Percentiles rank a stretch among this genome's conserved stretches.
phyloP scores from a whole-genome alignment of 2,888 invertebrate species.

The Galerucella calmariensis region DNA sequence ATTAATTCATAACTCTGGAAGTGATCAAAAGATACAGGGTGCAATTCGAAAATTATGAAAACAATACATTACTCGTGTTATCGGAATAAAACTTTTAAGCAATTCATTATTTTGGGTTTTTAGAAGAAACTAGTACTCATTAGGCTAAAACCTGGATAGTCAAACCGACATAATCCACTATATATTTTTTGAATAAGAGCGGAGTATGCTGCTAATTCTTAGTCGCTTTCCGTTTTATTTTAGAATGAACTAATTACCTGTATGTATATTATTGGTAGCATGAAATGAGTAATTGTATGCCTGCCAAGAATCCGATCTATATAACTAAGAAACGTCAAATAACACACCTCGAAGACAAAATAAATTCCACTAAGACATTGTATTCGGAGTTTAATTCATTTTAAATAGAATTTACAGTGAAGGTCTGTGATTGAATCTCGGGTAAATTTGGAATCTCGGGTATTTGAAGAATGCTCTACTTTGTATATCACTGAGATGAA shows the following conservation, averaged over 20 bases:
- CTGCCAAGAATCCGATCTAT: constrained; percentile 43
- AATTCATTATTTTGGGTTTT: too few species aligned
- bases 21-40: too few species aligned
- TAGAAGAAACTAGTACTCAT: too few species aligned
- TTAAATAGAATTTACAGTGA: background rate
- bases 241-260: constrained; percentile 28
- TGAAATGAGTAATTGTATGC: constrained; percentile 38
- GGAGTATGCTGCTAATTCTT: background rate
- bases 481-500: too few species aligned
- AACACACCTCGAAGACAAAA: constrained; percentile 11
- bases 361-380: background rate
- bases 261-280: constrained; percentile 34
- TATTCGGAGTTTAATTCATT: background rate
- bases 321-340: constrained; percentile 11
- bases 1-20: too few species aligned
- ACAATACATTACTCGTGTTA: too few species aligned
- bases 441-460: background rate
- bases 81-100: too few species aligned
- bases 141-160: too few species aligned
- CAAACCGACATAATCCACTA: too few species aligned
- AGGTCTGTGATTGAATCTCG: background rate
- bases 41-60: too few species aligned
- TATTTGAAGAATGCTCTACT: background rate
- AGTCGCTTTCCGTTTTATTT: background rate
- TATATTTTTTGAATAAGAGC: too few species aligned